phyloP scores from a whole-genome alignment of 1,140 invertebrate species.

The Ridgeia piscesae region DNA sequence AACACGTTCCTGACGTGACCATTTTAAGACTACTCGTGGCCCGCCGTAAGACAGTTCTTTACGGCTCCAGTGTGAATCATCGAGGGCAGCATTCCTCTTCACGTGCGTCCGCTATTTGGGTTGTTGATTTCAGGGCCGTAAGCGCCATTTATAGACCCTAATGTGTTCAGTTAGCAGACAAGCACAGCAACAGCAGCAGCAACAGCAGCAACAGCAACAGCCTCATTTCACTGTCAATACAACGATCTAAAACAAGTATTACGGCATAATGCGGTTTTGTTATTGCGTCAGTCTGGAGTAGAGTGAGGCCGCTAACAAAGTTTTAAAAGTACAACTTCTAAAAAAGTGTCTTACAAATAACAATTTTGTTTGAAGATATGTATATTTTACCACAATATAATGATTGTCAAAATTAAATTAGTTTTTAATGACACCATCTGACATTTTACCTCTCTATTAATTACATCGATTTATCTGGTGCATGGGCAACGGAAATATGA shows the following conservation, averaged over 20 bases:
- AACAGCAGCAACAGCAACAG: background rate
- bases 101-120: background rate
- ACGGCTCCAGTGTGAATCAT: background rate
- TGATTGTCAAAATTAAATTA: too few species aligned
- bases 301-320: too few species aligned
- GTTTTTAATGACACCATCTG: too few species aligned
- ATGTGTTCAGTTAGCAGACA: background rate
- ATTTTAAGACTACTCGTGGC: background rate
- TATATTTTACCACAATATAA: too few species aligned
- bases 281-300: too few species aligned
- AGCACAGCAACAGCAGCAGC: background rate
- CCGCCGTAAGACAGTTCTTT: background rate
- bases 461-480: too few species aligned
- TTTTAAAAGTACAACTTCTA: too few species aligned
- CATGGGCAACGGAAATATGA: too few species aligned
- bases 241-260: background rate
- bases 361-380: too few species aligned
- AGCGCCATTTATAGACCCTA: background rate
- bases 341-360: too few species aligned
- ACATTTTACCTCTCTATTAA: too few species aligned
- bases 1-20: background rate
- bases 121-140: background rate
- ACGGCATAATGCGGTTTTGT: too few species aligned
- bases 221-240: background rate
- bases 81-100: background rate